Conservation (phyloP, 2,888 invertebrate genomes). For the Cerceris ruficornis region DNA sequence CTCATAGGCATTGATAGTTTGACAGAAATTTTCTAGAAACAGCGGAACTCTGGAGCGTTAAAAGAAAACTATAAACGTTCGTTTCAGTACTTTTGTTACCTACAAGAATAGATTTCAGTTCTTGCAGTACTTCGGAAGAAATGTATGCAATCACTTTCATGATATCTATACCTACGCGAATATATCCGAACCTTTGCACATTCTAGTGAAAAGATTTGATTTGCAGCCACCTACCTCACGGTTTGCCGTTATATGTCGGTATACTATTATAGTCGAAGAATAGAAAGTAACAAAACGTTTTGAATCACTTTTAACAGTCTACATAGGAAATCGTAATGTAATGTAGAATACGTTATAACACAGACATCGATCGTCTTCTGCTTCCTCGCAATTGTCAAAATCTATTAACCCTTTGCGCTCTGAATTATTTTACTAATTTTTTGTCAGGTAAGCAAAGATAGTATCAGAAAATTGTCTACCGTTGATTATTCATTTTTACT, state of each 20-base stretch:
- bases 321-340: not conserved
- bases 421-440: too few relatives aligned
- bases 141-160: slow-evolving; percentile 36
- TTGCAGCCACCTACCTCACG: slow-evolving; percentile 17
- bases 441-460: too few relatives aligned
- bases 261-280: not conserved
- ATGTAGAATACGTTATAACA: not conserved
- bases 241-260: not conserved
- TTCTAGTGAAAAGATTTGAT: slow-evolving; percentile 34
- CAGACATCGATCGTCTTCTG: not conserved
- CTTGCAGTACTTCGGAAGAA: slow-evolving; percentile 8
- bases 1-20: not conserved
- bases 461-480: too few relatives aligned
- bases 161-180: slow-evolving; percentile 27
- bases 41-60: slow-evolving; percentile 4
- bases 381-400: not conserved
- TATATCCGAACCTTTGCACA: slow-evolving; percentile 30
- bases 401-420: too few relatives aligned
- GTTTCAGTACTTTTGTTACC: slow-evolving; percentile 29
- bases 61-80: slow-evolving; percentile 33
- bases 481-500: too few relatives aligned
- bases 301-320: not conserved
- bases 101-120: slow-evolving; percentile 22
- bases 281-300: not conserved
- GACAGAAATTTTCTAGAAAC: slow-evolving; percentile 11